Evolutionary conservation across 2,797 vertebrate species (phyloP).

Genomic region (Notolabrus celidotus): DNA sequence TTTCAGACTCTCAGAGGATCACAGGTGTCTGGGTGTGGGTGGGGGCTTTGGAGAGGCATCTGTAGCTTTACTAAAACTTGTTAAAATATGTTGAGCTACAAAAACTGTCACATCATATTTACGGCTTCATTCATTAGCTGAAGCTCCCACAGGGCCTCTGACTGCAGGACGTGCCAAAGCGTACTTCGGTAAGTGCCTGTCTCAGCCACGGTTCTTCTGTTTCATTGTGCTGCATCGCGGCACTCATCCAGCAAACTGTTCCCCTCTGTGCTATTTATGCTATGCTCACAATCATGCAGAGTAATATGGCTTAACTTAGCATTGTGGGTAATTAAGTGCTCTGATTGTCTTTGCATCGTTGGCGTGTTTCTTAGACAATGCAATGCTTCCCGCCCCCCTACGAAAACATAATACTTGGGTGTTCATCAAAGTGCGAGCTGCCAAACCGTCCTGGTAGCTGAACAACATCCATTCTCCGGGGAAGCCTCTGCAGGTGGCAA

Average conservation of each 20-base stretch:
- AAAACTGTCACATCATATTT: conserved; percentile 32
- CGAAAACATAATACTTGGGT: conserved; percentile 64
- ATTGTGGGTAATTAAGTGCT: conserved; percentile 72
- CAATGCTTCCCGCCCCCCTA: conserved; percentile 16
- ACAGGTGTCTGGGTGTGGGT: conserved; percentile 12
- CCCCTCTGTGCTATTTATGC: conserved; percentile 39
- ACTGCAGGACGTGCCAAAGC: conserved; percentile 25
- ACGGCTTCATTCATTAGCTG: conserved; percentile 39
- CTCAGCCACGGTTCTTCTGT: conserved; percentile 19
- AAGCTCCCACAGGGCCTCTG: conserved; percentile 5
- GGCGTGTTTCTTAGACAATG: conserved; percentile 56
- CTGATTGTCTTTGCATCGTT: conserved; percentile 67
- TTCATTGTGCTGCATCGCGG: conserved; percentile 49
- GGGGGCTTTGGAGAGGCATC: conserved; percentile 3
- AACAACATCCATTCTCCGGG: conserved; percentile 68
- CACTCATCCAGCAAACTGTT: conserved; percentile 42
- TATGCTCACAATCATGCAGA: conserved; percentile 38
- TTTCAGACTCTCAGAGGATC: conserved; percentile 21
- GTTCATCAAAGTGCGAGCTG: conserved; percentile 64
- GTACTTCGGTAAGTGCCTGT: conserved; percentile 5
- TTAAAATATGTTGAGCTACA: conserved; percentile 20
- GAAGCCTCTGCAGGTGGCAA: conserved; percentile 67
- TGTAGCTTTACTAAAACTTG: conserved; percentile 10
- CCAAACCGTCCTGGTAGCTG: conserved; percentile 63
- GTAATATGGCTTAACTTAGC: conserved; percentile 60